Conservation (phyloP, 2,797 vertebrate species). For the Hipposideros larvatus region DNA sequence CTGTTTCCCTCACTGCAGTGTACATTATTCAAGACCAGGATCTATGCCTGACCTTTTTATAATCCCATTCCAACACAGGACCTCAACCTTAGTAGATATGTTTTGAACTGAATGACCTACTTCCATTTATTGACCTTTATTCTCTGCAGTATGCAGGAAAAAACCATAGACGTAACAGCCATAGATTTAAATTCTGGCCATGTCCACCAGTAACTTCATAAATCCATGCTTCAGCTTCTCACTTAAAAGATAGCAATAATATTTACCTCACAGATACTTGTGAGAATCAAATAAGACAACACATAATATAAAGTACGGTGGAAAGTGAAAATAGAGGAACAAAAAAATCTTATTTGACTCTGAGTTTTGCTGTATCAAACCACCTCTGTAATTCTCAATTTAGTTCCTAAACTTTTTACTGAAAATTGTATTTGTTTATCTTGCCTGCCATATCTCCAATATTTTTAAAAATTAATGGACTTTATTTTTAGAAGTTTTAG, state of each 20-base stretch:
- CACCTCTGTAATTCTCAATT: not conserved
- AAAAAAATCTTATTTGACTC: not conserved
- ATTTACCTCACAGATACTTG: constrained; percentile 21
- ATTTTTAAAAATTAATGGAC: not conserved
- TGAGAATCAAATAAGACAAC: not conserved
- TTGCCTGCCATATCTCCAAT: not conserved
- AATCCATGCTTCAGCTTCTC: constrained; percentile 6
- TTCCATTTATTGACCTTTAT: not conserved
- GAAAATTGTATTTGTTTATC: not conserved
- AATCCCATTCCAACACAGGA: not conserved
- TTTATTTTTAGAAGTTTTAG: constrained; percentile 38
- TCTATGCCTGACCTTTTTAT: not conserved
- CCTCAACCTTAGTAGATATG: not conserved
- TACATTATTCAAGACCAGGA: not conserved
- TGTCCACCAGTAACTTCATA: not conserved
- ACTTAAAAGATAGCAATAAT: not conserved
- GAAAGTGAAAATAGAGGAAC: not conserved
- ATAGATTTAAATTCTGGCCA: constrained; percentile 20
- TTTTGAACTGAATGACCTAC: not conserved
- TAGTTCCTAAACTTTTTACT: not conserved
- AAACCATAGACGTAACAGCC: not conserved
- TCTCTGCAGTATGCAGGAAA: not conserved
- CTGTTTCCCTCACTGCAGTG: not conserved
- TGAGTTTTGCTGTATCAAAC: constrained; percentile 5
- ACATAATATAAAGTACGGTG: not conserved